A percentile compares a stretch with the other conserved stretches of the same genome.
Conservation (phyloP, 2,113 vertebrate species). For the Phycodurus eques region DNA sequence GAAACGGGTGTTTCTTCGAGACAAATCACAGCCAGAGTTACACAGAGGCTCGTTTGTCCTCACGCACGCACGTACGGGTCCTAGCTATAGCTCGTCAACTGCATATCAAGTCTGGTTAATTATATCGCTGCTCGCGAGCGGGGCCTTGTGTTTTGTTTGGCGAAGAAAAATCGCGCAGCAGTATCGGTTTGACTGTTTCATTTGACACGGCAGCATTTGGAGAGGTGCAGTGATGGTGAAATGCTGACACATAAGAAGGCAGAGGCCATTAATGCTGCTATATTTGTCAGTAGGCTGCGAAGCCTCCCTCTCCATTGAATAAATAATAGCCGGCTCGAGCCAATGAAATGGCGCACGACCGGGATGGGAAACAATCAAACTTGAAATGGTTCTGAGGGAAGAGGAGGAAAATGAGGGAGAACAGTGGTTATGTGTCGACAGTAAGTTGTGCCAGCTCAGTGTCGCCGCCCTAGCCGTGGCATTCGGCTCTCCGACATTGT, state of each 20-base stretch:
- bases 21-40: slow-evolving; percentile 70
- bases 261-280: slow-evolving; percentile 84
- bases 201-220: slow-evolving; percentile 74
- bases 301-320: slow-evolving; percentile 70
- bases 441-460: slow-evolving; percentile 48
- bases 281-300: slow-evolving; percentile 86
- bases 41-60: slow-evolving; percentile 72
- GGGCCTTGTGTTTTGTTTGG: slow-evolving; percentile 6
- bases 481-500: slow-evolving; percentile 70
- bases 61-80: slow-evolving; percentile 16
- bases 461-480: slow-evolving; percentile 55
- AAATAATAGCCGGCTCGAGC: slow-evolving; percentile 81
- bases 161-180: slow-evolving; percentile 18
- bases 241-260: slow-evolving; percentile 81
- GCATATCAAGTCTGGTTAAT: slow-evolving; percentile 22
- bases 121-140: slow-evolving; percentile 12
- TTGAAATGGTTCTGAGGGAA: slow-evolving; percentile 61
- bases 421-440: slow-evolving; percentile 36
- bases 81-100: slow-evolving; percentile 41
- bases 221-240: slow-evolving; percentile 72
- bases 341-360: slow-evolving; percentile 80
- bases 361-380: slow-evolving; percentile 78
- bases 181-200: slow-evolving; percentile 51
- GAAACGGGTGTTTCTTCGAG: slow-evolving; percentile 71
- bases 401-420: slow-evolving; percentile 55